Conservation (phyloP, 2,113 vertebrate species). For the Rhinoptilus africanus region DNA sequence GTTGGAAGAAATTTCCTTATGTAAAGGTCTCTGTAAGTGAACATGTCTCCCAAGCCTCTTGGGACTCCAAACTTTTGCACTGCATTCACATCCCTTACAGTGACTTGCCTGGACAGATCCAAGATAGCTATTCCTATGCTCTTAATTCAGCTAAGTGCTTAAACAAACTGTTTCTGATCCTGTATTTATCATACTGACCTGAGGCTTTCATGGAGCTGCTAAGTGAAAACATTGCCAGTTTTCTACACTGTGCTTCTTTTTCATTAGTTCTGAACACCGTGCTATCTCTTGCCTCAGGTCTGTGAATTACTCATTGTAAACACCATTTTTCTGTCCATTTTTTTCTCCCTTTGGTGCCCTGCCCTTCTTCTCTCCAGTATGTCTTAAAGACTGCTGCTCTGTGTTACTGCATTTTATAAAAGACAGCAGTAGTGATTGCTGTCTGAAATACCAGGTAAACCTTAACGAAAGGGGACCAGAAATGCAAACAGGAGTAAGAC, state of each 20-base stretch:
- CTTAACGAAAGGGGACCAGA: not conserved
- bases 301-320: not conserved
- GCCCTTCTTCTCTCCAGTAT: not conserved
- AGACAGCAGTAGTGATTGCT: not conserved
- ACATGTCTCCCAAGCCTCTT: not conserved
- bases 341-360: not conserved
- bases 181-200: not conserved
- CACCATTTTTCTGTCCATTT: not conserved
- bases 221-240: not conserved
- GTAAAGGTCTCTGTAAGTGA: not conserved
- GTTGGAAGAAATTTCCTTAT: not conserved
- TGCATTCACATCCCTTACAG: not conserved
- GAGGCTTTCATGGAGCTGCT: not conserved
- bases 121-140: not conserved
- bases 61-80: not conserved
- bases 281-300: not conserved
- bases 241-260: not conserved
- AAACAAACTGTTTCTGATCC: not conserved
- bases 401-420: not conserved
- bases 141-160: not conserved
- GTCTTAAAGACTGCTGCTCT: not conserved
- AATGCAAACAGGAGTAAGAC: not conserved
- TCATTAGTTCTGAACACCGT: not conserved
- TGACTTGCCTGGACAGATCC: not conserved
- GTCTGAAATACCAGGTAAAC: not conserved